Base-by-base conservation (phyloP, 2,797 vertebrate species). In the Sebastes dallii region DNA sequence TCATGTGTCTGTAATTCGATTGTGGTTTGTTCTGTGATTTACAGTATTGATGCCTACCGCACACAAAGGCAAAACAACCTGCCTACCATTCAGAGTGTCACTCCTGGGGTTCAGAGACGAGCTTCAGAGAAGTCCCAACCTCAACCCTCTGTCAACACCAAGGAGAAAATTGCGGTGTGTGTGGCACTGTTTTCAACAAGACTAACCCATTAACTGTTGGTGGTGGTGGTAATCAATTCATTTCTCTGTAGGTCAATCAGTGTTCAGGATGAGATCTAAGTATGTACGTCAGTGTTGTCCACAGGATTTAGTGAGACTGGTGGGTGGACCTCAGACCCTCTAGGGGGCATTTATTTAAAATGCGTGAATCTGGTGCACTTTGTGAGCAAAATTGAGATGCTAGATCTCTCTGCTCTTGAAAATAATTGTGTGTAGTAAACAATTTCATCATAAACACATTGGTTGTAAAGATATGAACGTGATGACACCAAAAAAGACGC, bases 1-100 rank as follows among this genome's bases (percentile, higher is more conserved):
- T 58, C 7, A 24, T 2, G 2, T 14, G 16, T 72, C 36, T 72
- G n/a, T 27, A 3, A 42, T 29, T 12, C 61, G 13, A 27, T 46
- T 25, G 20, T 66, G 29, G 8, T 54, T 5, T 72, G 27, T 50
- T 67, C 13, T 83, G 2, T 87, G 29, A 24, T 74, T 70, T 25
- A 67, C 92, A 96, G 96, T 68, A 86, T 96, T 8, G 96, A 96
- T 75, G 91, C 95, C 0, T 96, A 96, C 78, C 95, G 96, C 84
- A 93, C 89, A 30, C 95, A 93, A 85, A 92, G 92, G 29, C 95
- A 91, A 77, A 88, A 8, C 20, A 91, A 88, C 64, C 84, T 71
- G 20, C 83, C 83, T 5, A 0, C 82, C 12, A 30, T 83, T 24
- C 93, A 88, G 79, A 93, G 84, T n/a, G 80, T 89, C 58, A 93